Conservation (phyloP, 2,797 vertebrate genomes). For the Cheirogaleus major region DNA sequence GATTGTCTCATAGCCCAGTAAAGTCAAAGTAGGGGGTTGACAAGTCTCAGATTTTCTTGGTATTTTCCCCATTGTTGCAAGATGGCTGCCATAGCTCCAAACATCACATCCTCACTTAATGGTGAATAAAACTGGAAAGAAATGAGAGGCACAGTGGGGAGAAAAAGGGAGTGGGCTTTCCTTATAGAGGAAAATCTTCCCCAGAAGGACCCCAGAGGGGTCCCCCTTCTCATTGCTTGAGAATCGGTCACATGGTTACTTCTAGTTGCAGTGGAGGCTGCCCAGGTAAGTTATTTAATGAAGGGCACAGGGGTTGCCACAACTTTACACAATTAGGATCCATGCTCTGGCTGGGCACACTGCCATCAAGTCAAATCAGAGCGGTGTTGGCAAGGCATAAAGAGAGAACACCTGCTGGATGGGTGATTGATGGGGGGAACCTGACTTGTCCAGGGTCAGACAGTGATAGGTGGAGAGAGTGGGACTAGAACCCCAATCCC, state of each 20-base stretch:
- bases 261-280: neutral
- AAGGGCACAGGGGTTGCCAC: neutral
- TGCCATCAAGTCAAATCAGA: neutral
- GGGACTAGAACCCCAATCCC: neutral
- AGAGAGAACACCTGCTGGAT: neutral
- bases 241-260: neutral
- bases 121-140: constrained; percentile 23
- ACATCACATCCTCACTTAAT: neutral
- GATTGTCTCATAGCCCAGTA: neutral
- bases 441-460: neutral
- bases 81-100: neutral
- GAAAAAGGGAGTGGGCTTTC: neutral
- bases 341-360: neutral
- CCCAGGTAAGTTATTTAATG: neutral
- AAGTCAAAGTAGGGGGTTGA: neutral
- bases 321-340: neutral
- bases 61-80: neutral
- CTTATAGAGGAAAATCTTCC: neutral
- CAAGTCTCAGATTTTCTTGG: neutral
- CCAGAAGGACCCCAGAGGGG: neutral
- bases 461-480: neutral
- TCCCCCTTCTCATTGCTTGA: neutral
- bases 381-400: neutral
- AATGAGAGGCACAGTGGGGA: neutral
- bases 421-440: too few species aligned